Base-by-base conservation (phyloP, 2,113 vertebrate genomes). In the Centrocercus urophasianus region DNA sequence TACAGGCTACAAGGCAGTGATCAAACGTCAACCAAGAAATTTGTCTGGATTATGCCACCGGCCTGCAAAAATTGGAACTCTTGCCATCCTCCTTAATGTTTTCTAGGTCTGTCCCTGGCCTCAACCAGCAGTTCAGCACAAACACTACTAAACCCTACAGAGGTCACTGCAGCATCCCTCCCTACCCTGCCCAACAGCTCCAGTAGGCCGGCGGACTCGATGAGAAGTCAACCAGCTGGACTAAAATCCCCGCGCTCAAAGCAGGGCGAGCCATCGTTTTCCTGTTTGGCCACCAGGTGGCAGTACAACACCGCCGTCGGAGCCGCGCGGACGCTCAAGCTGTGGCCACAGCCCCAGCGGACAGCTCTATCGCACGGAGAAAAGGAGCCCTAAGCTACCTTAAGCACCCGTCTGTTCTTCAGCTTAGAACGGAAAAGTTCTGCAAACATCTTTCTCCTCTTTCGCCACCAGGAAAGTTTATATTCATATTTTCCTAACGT, bases 201-300 rank as follows among this genome's bases (percentile, higher is more conserved):
- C 30, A 0, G 28, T 21, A 25, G 16, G 25, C 42, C 22, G 5
- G 8, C 1, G 6, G 54, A 4, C 6, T 32, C 1, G 8, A 6
- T 20, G 2, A 12, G 32, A 50, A 32, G 27, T 4, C 14, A 50
- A 16, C 3, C 1, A 28, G 16, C 3, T 3, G 1, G 18, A 12
- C 52, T 12, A 6, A n/a, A 7, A 7, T 2, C 8, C 5, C 42
- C 13, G 14, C 8, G 11, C 7, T 15, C 3, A 5, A 2, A 1
- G 2, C 0, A 42, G 13, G 28, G 21, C 4, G 2, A 4, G 1
- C 10, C 16, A 0, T 6, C 60, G 0, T 0, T 3, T 56, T 0
- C 14, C 3, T 13, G 8, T 5, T 3, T 2, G 30, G 13, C 88
- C 97, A 8, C 88, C 10, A 96, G 97, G 86, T 83, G 97, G 92